A percentile compares a stretch with the other conserved stretches of the same genome.
phyloP scores from a whole-genome alignment of 1,140 invertebrate species.

The Luehdorfia chinensis region DNA sequence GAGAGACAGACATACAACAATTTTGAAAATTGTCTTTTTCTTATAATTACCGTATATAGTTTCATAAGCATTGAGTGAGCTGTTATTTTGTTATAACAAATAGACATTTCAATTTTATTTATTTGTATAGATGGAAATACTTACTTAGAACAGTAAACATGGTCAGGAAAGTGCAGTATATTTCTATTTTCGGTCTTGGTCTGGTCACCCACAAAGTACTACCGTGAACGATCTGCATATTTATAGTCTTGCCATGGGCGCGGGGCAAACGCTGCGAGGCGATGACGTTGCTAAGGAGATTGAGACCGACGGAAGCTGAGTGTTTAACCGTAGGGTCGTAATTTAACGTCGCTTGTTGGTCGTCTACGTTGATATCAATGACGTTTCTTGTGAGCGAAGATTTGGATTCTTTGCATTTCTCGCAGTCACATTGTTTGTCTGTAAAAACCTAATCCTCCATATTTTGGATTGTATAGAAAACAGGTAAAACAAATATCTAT shows the following conservation, averaged over 20 bases:
- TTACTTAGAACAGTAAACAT: too few relatives aligned
- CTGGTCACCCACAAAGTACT: neutral
- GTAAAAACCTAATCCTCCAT: too few relatives aligned
- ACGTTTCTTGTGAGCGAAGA: neutral
- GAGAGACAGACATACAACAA: too few relatives aligned
- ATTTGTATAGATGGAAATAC: too few relatives aligned
- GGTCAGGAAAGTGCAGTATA: too few relatives aligned
- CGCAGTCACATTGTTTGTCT: constrained; percentile 3
- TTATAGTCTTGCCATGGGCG: constrained; percentile 71
- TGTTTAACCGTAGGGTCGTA: constrained; percentile 75
- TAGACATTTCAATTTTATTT: too few relatives aligned
- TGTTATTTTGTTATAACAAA: too few relatives aligned
- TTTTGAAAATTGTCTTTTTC: too few relatives aligned
- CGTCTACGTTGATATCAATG: constrained; percentile 22
- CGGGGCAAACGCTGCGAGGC: constrained; percentile 50
- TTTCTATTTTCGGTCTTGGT: constrained; percentile 17
- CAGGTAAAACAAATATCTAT: too few relatives aligned
- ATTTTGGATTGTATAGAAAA: too few relatives aligned
- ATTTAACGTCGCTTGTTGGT: constrained; percentile 40
- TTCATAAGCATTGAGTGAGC: too few relatives aligned
- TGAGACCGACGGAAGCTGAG: constrained; percentile 78
- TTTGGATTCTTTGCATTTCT: neutral
- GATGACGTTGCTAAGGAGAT: constrained; percentile 77
- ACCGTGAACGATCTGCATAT: constrained; percentile 35
- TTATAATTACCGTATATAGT: too few relatives aligned